phyloP scores from a whole-genome alignment of 1,140 invertebrate genomes.

The Drosophila eugracilis region DNA sequence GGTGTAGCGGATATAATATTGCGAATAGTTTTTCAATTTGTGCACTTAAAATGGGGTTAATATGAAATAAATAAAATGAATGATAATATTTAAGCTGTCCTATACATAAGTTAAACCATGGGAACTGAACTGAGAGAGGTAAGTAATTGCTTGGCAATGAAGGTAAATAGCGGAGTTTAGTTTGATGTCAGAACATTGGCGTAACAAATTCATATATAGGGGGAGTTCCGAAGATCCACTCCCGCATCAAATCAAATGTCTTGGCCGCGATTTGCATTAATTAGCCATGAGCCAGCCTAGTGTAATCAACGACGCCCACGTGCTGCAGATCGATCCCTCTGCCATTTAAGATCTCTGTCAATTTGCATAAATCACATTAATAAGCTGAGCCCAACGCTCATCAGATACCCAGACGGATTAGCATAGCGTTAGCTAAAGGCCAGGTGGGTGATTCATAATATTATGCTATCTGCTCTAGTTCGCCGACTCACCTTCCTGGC shows the following conservation, averaged over 20 bases:
- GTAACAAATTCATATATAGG: conserved; percentile 24
- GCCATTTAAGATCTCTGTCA: conserved; percentile 56
- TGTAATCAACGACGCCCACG: conserved; percentile 57
- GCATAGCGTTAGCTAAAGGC: conserved; percentile 43
- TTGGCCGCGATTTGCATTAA: conserved; percentile 48
- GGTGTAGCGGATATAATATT: not conserved
- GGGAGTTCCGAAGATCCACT: conserved; percentile 38
- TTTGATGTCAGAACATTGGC: conserved; percentile 1
- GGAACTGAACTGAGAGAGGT: conserved; percentile 8
- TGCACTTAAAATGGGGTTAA: not conserved
- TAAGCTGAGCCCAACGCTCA: conserved; percentile 31
- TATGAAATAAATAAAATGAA: not conserved
- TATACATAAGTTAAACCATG: too few species aligned
- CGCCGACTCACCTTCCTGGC: too few species aligned
- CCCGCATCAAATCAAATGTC: conserved; percentile 40
- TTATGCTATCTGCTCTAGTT: conserved; percentile 43
- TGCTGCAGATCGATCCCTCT: conserved; percentile 58
- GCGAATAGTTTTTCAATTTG: not conserved
- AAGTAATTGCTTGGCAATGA: not conserved
- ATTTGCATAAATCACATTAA: conserved; percentile 70
- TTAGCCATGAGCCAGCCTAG: conserved; percentile 57
- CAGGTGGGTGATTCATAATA: conserved; percentile 21
- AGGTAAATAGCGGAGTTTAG: conserved; percentile 13
- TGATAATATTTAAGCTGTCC: not conserved
- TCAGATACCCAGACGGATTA: conserved; percentile 68